Evolutionary conservation across 2,113 vertebrate species (phyloP), one percentile per base, ranked within the genome.

Genomic region (Urocolius indicus): DNA sequence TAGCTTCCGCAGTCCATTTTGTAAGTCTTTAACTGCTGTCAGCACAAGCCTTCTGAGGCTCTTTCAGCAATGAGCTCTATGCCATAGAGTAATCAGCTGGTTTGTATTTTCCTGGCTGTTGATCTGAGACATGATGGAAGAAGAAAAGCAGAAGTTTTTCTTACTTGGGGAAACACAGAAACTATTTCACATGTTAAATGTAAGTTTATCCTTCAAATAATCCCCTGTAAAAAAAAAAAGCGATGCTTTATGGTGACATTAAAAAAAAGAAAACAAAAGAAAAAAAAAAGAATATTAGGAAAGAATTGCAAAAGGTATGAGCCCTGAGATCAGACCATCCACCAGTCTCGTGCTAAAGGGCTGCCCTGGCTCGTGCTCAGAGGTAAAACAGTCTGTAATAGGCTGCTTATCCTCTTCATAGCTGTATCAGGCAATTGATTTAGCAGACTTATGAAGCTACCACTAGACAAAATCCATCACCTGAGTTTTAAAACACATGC

Each of bases 261-360:
- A 10, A 24, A 69, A 77, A n/a, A 58, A 59, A 52, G 27, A 41
- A 10, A 8, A 7, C 7, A 9, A 7, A 32, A 71, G 38, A 30
- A 41, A 10, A 8, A 7, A 9, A 9, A 7, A 32, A 71, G 38
- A 26, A 34, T 45, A 49, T 4, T 38, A 36, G 18, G 14, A 26
- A 89, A 74, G 30, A 94, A 54, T 2, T 49, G 36, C 8, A 71
- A 9, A 30, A 80, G 41, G 58, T 55, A 16, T 2, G n/a, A 72
- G 43, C 27, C 26, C 30, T 55, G 75, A 34, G 52, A 36, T 32
- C 34, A 32, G 8, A 21, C 27, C 32, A 82, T 57, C 15, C 27
- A 48, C 77, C 65, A 65, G 74, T n/a, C 77, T 84, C 95, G 79
- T 91, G 62, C 89, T 96, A 11, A 91, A 84, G 46, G 91, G 89